Evolutionary conservation across 2,797 vertebrate species (phyloP).

Genomic region (Macropus fuliginosus): DNA sequence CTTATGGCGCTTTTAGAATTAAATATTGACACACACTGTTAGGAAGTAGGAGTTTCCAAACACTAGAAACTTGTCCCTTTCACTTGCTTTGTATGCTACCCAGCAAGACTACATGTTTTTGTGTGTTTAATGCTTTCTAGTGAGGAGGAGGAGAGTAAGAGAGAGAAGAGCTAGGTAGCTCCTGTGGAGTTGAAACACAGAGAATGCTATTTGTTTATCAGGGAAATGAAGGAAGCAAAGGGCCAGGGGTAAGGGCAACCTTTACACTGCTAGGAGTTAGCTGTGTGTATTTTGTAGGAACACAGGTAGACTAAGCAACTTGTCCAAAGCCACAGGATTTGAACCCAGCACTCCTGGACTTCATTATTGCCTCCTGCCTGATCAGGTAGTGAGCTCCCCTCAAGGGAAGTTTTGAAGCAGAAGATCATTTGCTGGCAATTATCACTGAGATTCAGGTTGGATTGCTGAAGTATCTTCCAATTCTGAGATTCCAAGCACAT

Average conservation of each 20-base stretch:
- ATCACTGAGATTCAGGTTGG: neutral
- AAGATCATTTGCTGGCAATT: neutral
- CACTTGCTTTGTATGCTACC: neutral
- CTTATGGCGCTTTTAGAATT: neutral
- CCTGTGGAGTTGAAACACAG: constrained; percentile 26
- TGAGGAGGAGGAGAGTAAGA: neutral
- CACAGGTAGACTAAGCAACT: neutral
- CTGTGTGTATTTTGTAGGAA: neutral
- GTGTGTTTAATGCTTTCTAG: constrained; percentile 29
- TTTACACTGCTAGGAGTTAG: neutral
- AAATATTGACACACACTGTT: neutral
- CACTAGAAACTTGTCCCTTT: neutral
- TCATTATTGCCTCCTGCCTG: neutral
- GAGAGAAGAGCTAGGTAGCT: neutral
- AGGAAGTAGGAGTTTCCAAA: neutral
- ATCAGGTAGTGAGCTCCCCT: neutral
- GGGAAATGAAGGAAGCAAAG: neutral
- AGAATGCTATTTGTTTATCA: neutral
- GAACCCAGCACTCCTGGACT: neutral
- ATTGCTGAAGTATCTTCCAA: neutral
- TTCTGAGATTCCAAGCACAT: neutral
- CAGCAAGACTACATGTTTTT: neutral
- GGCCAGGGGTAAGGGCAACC: neutral
- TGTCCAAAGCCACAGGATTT: neutral
- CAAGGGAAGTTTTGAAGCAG: neutral